phyloP scores from a whole-genome alignment of 2,113 vertebrate genomes.

The Catharus bicknelli region DNA sequence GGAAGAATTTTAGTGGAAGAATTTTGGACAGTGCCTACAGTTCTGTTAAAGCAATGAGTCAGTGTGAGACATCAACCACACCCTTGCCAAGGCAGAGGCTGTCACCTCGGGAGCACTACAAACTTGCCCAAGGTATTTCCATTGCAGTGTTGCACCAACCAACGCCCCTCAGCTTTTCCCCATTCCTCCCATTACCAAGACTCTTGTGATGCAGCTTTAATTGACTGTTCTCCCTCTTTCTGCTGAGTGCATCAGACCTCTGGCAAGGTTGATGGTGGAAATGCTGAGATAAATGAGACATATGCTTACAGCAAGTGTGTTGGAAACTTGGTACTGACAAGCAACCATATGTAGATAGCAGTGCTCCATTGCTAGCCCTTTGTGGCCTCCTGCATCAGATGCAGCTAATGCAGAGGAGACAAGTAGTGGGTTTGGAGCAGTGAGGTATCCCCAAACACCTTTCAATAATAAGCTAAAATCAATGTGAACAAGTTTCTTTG shows the following conservation, averaged over 20 bases:
- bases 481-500: not conserved
- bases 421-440: not conserved
- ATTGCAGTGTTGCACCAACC: not conserved
- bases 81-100: not conserved
- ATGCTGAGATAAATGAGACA: not conserved
- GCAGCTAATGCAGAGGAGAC: not conserved
- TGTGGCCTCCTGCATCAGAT: not conserved
- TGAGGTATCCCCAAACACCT: not conserved
- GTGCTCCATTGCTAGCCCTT: not conserved
- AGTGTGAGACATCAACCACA: not conserved
- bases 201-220: not conserved
- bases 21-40: not conserved
- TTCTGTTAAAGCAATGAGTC: not conserved
- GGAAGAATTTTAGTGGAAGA: not conserved
- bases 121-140: not conserved
- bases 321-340: not conserved
- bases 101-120: not conserved
- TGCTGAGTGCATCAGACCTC: not conserved
- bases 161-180: not conserved
- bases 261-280: not conserved
- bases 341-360: conserved; percentile 17
- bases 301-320: not conserved
- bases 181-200: not conserved
- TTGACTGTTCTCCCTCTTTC: not conserved
- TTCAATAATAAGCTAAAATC: not conserved